These are phyloP conservation scores for Euplexia lucipara DNA, from an alignment of 2,888 invertebrate genomes.

Conservation along the genomic window DNA sequence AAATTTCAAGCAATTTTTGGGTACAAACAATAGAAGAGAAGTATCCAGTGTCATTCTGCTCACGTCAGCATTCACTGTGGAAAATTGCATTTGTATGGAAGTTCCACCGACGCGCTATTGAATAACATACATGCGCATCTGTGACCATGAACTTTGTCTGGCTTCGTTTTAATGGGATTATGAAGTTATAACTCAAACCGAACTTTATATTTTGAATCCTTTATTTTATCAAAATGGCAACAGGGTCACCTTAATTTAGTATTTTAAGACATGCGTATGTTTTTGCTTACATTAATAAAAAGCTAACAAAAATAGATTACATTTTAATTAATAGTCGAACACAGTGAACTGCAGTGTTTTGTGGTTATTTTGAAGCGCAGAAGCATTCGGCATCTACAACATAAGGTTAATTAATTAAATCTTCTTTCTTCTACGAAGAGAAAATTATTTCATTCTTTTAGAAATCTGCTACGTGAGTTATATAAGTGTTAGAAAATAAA, in stretches of 20 bases:
- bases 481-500: slow-evolving; percentile 9
- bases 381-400: not conserved
- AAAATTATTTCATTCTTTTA: not conserved
- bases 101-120: slow-evolving; percentile 46
- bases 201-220: too few species aligned
- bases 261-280: not conserved
- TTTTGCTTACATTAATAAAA: too few species aligned
- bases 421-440: not conserved
- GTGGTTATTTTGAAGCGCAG: not conserved
- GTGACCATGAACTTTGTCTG: slow-evolving; percentile 26
- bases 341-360: not conserved
- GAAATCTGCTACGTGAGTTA: not conserved
- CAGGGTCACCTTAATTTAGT: too few species aligned
- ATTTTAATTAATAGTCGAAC: too few species aligned
- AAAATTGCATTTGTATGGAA: slow-evolving; percentile 61
- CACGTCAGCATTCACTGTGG: slow-evolving; percentile 54
- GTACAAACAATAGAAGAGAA: slow-evolving; percentile 46
- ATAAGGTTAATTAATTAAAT: not conserved
- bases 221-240: not conserved
- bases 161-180: slow-evolving; percentile 38
- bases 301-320: too few species aligned
- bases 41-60: slow-evolving; percentile 49
- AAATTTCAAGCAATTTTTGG: slow-evolving; percentile 20
- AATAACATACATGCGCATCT: slow-evolving; percentile 48
- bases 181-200: slow-evolving; percentile 17